A percentile compares a stretch with the other conserved stretches of the same genome.
These are phyloP conservation scores for Pseudorectes ferrugineus DNA, from an alignment of 2,113 vertebrate species.

Conservation along the genomic window DNA sequence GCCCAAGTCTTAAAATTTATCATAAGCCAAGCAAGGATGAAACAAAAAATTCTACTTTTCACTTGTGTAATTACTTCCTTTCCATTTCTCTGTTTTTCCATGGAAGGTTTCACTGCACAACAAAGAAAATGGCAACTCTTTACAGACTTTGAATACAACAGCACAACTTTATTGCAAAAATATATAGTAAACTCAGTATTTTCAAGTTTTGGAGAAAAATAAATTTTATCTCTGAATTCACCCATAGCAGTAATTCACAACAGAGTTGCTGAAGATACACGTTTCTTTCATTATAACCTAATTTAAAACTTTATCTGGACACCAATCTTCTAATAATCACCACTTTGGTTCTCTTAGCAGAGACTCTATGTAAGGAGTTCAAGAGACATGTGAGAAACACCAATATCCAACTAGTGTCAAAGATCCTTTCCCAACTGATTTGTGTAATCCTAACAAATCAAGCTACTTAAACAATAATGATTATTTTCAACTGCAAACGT, in stretches of 20 bases:
- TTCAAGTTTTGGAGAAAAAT: slow-evolving; percentile 57
- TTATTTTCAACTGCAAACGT: slow-evolving; percentile 47
- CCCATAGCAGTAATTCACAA: slow-evolving; percentile 44
- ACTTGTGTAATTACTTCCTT: slow-evolving; percentile 17
- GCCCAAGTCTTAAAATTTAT: slow-evolving; percentile 19
- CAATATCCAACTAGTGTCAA: slow-evolving; percentile 35
- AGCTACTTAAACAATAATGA: slow-evolving; percentile 72
- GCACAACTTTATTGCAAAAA: slow-evolving; percentile 63
- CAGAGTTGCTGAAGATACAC: slow-evolving; percentile 43
- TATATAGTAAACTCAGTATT: slow-evolving; percentile 47
- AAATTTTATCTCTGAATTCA: slow-evolving; percentile 58
- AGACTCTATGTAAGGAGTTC: slow-evolving; percentile 24
- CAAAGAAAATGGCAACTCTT: slow-evolving; percentile 63
- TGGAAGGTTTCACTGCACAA: slow-evolving; percentile 39
- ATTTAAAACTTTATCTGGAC: slow-evolving; percentile 61
- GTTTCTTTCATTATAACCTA: slow-evolving; percentile 29
- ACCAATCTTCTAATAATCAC: slow-evolving; percentile 52
- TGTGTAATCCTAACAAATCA: slow-evolving; percentile 68
- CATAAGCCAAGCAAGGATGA: slow-evolving; percentile 37
- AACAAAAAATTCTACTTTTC: slow-evolving; percentile 43
- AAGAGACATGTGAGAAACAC: slow-evolving; percentile 37
- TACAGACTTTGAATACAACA: slow-evolving; percentile 49
- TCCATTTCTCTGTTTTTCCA: slow-evolving; percentile 44
- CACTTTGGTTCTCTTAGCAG: slow-evolving; percentile 56
- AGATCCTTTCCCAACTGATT: slow-evolving; percentile 46